Evolutionary conservation across 1,140 invertebrate species (phyloP).

Genomic region (Pachypeltis micranthus): DNA sequence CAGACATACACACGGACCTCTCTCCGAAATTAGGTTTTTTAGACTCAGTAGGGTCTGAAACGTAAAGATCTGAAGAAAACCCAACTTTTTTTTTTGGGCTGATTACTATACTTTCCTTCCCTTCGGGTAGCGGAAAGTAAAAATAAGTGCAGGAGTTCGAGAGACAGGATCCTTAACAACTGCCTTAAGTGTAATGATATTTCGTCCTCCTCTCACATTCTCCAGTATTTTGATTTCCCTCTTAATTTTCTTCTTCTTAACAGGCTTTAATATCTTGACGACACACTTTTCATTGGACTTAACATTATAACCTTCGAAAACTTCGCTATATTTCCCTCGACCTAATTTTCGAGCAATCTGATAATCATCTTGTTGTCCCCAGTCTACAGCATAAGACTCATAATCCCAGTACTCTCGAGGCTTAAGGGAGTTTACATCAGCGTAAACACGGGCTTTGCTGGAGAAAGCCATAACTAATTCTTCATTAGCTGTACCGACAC

Average conservation of each 20-base stretch:
- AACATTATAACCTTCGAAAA: conserved; percentile 98
- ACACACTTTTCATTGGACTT: conserved; percentile 99
- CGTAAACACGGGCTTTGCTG: conserved; percentile 91
- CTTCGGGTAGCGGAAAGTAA: too few relatives aligned
- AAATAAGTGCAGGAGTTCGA: conserved; percentile 93
- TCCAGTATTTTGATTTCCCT: conserved; percentile 99
- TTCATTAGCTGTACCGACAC: too few relatives aligned
- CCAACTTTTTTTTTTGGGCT: too few relatives aligned
- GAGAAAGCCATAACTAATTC: conserved; percentile 63
- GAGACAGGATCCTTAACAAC: conserved; percentile 99
- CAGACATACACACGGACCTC: too few relatives aligned
- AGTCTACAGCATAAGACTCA: conserved; percentile 96
- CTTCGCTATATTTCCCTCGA: conserved; percentile 99
- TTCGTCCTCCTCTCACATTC: conserved; percentile 96
- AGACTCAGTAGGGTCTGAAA: too few relatives aligned
- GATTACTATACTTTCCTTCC: too few relatives aligned
- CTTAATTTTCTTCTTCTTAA: conserved; percentile 99
- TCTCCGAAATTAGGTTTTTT: too few relatives aligned
- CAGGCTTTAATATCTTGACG: conserved; percentile 99
- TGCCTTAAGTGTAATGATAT: conserved; percentile 95
- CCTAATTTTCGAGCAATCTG: conserved; percentile 97
- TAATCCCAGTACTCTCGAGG: conserved; percentile 99
- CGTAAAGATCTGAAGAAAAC: too few relatives aligned
- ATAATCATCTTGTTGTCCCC: conserved; percentile 99
- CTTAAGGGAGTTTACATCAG: conserved; percentile 96